Evolutionary conservation across 2,113 vertebrate genomes (phyloP).

Genomic region (Notechis scutatus): DNA sequence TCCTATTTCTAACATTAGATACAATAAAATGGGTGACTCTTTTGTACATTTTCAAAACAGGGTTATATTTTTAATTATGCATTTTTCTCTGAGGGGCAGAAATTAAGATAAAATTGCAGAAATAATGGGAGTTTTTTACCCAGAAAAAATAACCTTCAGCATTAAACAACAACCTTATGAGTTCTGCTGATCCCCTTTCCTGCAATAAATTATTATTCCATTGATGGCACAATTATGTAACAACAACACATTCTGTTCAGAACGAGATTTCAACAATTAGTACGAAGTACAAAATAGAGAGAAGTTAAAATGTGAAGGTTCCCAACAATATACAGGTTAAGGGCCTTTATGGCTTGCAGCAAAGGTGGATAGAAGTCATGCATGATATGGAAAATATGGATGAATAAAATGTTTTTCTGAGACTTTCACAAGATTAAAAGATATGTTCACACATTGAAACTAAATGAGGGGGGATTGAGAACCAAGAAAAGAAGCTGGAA

Average conservation of each 20-base stretch:
- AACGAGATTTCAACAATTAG: background rate
- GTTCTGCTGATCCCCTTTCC: background rate
- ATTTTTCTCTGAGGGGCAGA: background rate
- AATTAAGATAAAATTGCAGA: background rate
- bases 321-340: background rate
- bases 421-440: background rate
- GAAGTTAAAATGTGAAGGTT: background rate
- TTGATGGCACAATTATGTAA: background rate
- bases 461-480: background rate
- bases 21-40: background rate
- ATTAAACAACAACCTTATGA: background rate
- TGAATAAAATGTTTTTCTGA: background rate
- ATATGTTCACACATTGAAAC: background rate
- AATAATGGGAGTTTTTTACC: background rate
- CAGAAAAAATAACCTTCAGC: background rate
- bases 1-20: background rate
- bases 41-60: background rate
- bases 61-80: background rate
- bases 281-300: background rate
- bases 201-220: background rate
- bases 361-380: background rate
- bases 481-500: background rate
- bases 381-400: background rate
- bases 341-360: background rate
- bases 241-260: background rate